Percentiles rank a stretch among this genome's conserved stretches.
phyloP scores from a whole-genome alignment of 2,888 invertebrate genomes.

The Leucoma salicis region DNA sequence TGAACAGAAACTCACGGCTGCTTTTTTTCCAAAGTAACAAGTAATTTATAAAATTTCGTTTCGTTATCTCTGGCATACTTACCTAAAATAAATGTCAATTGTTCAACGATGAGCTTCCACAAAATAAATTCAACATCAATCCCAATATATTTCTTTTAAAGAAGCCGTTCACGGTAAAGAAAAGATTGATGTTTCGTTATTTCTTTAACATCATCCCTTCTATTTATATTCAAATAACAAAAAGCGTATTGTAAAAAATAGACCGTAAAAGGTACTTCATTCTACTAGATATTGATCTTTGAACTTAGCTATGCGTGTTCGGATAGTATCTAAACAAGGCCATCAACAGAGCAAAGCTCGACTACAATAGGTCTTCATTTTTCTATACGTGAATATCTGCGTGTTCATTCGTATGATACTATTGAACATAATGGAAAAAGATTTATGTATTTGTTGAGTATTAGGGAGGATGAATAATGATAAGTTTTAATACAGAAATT shows the following conservation, averaged over 20 bases:
- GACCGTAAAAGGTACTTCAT: not conserved
- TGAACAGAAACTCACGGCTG: no score
- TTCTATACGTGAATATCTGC: not conserved
- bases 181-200: constrained; percentile 2
- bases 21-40: no score
- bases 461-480: no score
- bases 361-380: not conserved
- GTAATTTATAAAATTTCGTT: no score
- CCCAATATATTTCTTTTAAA: not conserved
- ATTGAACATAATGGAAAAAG: not conserved
- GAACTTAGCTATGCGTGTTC: not conserved
- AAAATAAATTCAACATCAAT: not conserved
- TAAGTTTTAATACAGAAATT: no score
- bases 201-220: not conserved
- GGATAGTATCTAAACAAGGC: not conserved
- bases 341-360: not conserved
- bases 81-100: no score
- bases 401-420: not conserved
- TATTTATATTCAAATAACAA: not conserved
- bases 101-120: not conserved
- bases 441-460: not conserved
- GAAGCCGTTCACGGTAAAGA: not conserved
- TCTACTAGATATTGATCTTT: constrained; percentile 8
- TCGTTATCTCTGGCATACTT: no score
- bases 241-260: not conserved